Evolutionary conservation across 37 sponge, comb jelly and placozoan species (phyloP), one percentile per base, ranked within the genome.

Genomic region (Halisarca cf. caerulea): DNA sequence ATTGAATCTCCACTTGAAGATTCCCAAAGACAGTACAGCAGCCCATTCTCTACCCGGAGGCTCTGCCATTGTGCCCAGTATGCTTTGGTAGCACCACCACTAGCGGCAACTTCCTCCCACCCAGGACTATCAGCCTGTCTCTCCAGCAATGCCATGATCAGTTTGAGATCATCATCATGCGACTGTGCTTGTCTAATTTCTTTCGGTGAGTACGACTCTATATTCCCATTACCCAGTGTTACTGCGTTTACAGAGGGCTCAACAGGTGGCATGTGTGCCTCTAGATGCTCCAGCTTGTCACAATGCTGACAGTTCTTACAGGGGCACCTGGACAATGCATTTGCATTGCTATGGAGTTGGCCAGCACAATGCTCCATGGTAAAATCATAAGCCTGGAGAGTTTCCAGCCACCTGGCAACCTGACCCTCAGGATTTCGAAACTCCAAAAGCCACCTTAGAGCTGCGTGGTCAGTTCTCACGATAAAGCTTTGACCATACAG

Each of bases 371-470:
- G 84, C 23, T 45, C 35, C 7, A 84, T 34, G 2, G 27, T 28
- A 32, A 69, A 84, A 30, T 78, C 8, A 53, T 62, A 84, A 32
- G 23, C 84, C 33, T 66, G 72, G 6, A 72, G 34, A 5, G 32
- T 2, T 27, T 54, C 58, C 42, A 84, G 58, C 84, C 84, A 84
- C n/a, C n/a, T n/a, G n/a, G n/a, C n/a, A n/a, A n/a, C n/a, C n/a
- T n/a, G n/a, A n/a, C n/a, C n/a, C n/a, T 69, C 84, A 23, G 25
- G 83, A 21, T 35, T 21, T 47, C 45, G 44, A 54, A 73, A 44
- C 3, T 11, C 5, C 30, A 24, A 14, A 44, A 84, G 57, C 84
- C 84, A 73, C 35, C 7, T 18, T 4, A 84, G 24, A 38, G 35
- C 9, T 6, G 44, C 35, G 55, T 78, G 86, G 43, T 85, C 86